Conservation (phyloP, 92 coral and sea anemone species). For the Actinernus sp. region DNA sequence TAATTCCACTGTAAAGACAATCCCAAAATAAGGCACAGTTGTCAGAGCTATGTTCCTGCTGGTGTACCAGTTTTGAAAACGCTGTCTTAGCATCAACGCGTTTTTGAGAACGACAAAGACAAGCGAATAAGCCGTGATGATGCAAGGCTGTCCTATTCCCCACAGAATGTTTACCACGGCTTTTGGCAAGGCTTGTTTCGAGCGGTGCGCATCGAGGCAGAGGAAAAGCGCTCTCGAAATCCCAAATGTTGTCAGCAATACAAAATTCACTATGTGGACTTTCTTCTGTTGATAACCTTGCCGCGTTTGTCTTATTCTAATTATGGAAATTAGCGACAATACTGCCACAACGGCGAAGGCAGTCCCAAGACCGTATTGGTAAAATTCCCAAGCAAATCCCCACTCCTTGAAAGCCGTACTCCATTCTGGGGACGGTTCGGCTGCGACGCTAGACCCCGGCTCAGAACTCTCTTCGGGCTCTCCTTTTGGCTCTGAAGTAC, state of each 20-base stretch:
- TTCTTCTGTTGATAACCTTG: slow-evolving; percentile 21
- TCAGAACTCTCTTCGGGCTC: slow-evolving; percentile 14
- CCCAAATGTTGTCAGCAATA: slow-evolving; percentile 50
- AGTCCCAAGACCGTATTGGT: slow-evolving; percentile 70
- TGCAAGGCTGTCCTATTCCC: slow-evolving; percentile 84
- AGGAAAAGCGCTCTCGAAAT: slow-evolving; percentile 55
- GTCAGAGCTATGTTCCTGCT: slow-evolving; percentile 62
- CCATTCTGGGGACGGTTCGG: slow-evolving; percentile 83
- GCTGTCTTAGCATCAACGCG: slow-evolving; percentile 69
- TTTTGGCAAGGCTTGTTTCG: slow-evolving; percentile 43
- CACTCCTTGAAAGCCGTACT: slow-evolving; percentile 52
- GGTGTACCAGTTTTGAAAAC: slow-evolving; percentile 80
- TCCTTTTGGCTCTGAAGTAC: slow-evolving; percentile 1
- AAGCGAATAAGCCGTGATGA: slow-evolving; percentile 71
- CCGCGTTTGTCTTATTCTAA: background rate
- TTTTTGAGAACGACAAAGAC: slow-evolving; percentile 78
- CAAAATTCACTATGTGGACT: slow-evolving; percentile 60
- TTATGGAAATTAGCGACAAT: background rate
- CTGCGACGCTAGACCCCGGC: slow-evolving; percentile 23
- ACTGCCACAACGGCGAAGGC: slow-evolving; percentile 31
- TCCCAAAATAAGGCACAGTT: slow-evolving; percentile 71
- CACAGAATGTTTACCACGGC: slow-evolving; percentile 57
- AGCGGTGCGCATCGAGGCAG: slow-evolving; percentile 68
- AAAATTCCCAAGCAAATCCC: slow-evolving; percentile 72
- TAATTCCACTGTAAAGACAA: slow-evolving; percentile 73